A percentile compares a stretch with the other conserved stretches of the same genome.
Conservation (phyloP, 2,797 vertebrate species). For the Vultur gryphus region DNA sequence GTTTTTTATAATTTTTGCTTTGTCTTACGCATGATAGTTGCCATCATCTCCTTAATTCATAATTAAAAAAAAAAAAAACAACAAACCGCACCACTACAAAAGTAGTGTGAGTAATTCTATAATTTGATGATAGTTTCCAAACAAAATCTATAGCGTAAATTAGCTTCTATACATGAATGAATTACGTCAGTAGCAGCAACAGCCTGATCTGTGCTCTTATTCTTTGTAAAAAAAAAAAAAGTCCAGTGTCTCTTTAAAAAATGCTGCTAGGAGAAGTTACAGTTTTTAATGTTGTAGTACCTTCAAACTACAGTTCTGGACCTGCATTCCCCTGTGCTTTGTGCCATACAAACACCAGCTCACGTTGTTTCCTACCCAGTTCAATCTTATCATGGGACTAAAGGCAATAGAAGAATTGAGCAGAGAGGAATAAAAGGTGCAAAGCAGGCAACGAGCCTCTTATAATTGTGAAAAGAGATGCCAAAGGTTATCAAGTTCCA, state of each 20-base stretch:
- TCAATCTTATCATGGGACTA: background rate
- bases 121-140: background rate
- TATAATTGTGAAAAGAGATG: background rate
- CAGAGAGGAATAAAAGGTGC: background rate
- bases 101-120: background rate
- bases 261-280: background rate
- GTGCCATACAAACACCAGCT: background rate
- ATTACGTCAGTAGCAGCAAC: background rate
- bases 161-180: background rate
- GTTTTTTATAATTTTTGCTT: background rate
- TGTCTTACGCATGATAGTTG: background rate
- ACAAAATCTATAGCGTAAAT: background rate
- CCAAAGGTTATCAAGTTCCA: background rate
- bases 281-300: background rate
- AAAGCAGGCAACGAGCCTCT: background rate
- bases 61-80: background rate
- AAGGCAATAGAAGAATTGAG: background rate
- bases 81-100: background rate
- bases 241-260: background rate
- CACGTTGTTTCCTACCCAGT: fast-evolving
- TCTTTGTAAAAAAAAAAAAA: background rate
- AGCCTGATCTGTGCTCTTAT: background rate
- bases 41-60: background rate
- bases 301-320: background rate
- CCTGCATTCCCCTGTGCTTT: background rate